Conservation (phyloP, 1,140 invertebrate species). For the Drosophila chauvacae region DNA sequence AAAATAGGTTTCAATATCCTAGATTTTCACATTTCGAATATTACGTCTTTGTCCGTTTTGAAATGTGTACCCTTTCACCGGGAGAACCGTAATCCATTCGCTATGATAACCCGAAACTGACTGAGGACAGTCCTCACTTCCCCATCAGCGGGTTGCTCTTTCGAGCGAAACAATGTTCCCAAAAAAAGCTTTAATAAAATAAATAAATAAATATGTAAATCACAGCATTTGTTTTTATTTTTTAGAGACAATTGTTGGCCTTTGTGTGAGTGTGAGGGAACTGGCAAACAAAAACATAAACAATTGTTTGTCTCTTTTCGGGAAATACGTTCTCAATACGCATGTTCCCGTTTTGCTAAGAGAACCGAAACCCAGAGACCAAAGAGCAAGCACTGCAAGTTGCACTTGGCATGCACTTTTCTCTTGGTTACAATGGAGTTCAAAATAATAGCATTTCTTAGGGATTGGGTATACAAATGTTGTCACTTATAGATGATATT, state of each 20-base stretch:
- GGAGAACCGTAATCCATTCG: conserved; percentile 46
- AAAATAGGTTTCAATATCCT: not conserved
- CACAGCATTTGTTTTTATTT: conserved; percentile 34
- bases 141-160: conserved; percentile 29
- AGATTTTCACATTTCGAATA: not conserved
- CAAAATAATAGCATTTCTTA: not conserved
- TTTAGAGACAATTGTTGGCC: conserved; percentile 48
- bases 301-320: conserved; percentile 33
- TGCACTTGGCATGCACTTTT: conserved; percentile 28
- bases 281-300: conserved; percentile 44
- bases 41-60: conserved; percentile 10
- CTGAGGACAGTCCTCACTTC: conserved; percentile 47
- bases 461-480: no score
- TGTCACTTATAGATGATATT: no score
- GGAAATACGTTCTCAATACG: conserved; percentile 8
- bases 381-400: conserved; percentile 20
- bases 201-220: conserved; percentile 46
- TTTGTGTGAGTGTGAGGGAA: conserved; percentile 24
- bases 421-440: not conserved
- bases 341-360: conserved; percentile 25
- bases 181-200: conserved; percentile 69
- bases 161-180: conserved; percentile 45
- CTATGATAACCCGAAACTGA: conserved; percentile 56
- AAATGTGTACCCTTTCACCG: conserved; percentile 12
- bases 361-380: not conserved